Evolutionary conservation across 2,888 invertebrate genomes (phyloP).

Genomic region (Habroteleia sp.): DNA sequence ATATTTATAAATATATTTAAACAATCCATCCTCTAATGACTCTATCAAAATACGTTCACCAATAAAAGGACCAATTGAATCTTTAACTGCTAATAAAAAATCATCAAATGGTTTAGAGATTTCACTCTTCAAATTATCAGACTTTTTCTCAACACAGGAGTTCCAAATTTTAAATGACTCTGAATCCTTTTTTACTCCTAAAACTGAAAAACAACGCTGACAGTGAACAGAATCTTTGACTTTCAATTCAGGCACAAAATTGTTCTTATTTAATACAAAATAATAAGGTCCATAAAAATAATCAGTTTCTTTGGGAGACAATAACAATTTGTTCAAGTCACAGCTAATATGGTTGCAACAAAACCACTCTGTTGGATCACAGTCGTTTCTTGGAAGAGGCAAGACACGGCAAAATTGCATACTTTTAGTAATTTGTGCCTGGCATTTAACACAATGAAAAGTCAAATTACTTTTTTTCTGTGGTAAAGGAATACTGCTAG

Average conservation of each 20-base stretch:
- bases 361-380: slow-evolving; percentile 78
- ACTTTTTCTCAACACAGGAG: slow-evolving; percentile 70
- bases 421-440: slow-evolving; percentile 66
- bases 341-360: slow-evolving; percentile 72
- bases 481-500: slow-evolving; percentile 62
- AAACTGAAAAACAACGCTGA: slow-evolving; percentile 71
- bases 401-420: slow-evolving; percentile 71
- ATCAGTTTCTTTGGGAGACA: slow-evolving; percentile 72
- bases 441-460: slow-evolving; percentile 73
- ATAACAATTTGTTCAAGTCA: slow-evolving; percentile 4
- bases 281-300: slow-evolving; percentile 75
- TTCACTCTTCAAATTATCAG: slow-evolving; percentile 27
- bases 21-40: slow-evolving; percentile 66
- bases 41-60: slow-evolving; percentile 74
- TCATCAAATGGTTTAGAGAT: slow-evolving; percentile 68
- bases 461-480: slow-evolving; percentile 62
- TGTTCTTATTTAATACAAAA: slow-evolving; percentile 68
- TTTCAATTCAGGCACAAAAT: slow-evolving; percentile 69
- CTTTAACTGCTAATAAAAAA: slow-evolving; percentile 73
- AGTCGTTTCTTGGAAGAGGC: slow-evolving; percentile 74
- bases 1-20: slow-evolving; percentile 24
- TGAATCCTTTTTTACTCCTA: slow-evolving; percentile 69
- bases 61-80: slow-evolving; percentile 67
- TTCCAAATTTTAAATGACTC: slow-evolving; percentile 76
- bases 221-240: slow-evolving; percentile 70